These are phyloP conservation scores for Sceloporus undulatus DNA, from an alignment of 2,113 vertebrate genomes.

Conservation along the genomic window DNA sequence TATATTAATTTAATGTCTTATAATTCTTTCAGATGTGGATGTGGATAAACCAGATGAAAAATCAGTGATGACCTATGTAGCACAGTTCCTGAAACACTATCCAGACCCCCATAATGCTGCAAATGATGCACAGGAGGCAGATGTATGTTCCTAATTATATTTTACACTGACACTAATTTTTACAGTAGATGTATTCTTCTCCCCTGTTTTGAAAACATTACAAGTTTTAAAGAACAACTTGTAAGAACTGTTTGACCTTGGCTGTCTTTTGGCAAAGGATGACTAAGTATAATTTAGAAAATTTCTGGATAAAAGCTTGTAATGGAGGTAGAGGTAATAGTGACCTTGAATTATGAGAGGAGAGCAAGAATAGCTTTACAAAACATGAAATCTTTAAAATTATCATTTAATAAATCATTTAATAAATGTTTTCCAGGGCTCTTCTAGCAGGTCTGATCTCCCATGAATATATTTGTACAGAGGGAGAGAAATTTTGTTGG, in stretches of 20 bases:
- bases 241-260: neutral
- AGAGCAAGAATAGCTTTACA: neutral
- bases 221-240: neutral
- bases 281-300: neutral
- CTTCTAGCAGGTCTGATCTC: neutral
- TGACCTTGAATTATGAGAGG: neutral
- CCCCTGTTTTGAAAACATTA: slow-evolving; percentile 27
- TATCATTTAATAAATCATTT: neutral
- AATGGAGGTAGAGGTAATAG: slow-evolving; percentile 10
- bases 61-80: slow-evolving; percentile 98
- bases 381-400: neutral
- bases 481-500: no score
- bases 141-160: slow-evolving; percentile 77
- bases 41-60: slow-evolving; percentile 99
- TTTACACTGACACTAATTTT: neutral
- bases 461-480: neutral
- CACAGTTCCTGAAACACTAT: slow-evolving; percentile 94
- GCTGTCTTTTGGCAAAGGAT: neutral
- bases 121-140: slow-evolving; percentile 77
- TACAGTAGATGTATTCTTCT: slow-evolving; percentile 2
- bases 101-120: slow-evolving; percentile 81
- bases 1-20: slow-evolving; percentile 1
- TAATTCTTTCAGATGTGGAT: slow-evolving; percentile 88
- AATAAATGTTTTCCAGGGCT: neutral
- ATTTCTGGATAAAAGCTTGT: neutral